Evolutionary conservation across 2,113 vertebrate genomes (phyloP).

Genomic region (Neolamprologus ventralis): DNA sequence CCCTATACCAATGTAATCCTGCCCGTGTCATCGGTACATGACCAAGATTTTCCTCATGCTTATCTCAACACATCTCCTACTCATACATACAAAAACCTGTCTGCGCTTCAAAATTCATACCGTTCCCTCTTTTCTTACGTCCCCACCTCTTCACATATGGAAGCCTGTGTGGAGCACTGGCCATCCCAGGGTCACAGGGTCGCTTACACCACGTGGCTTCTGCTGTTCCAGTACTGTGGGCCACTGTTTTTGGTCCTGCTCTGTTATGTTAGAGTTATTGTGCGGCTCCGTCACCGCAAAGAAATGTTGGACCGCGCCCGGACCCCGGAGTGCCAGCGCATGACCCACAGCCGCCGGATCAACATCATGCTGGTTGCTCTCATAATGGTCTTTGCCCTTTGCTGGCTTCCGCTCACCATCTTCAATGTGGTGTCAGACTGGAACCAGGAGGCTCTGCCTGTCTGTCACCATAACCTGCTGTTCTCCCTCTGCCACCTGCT

Average conservation of each 20-base stretch:
- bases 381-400: conserved; percentile 82
- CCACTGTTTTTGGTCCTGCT: conserved; percentile 80
- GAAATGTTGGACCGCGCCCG: conserved; percentile 68
- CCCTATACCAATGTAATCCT: conserved; percentile 69
- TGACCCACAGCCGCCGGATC: conserved; percentile 72
- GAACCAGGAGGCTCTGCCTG: conserved; percentile 79
- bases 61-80: conserved; percentile 16
- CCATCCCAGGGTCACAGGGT: conserved; percentile 75
- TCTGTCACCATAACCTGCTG: conserved; percentile 83
- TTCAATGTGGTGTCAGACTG: conserved; percentile 90
- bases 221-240: conserved; percentile 83
- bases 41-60: not conserved
- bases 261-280: conserved; percentile 84
- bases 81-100: conserved; percentile 31
- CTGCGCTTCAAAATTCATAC: conserved; percentile 10
- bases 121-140: conserved; percentile 24
- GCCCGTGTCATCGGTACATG: not conserved
- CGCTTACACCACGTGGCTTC: conserved; percentile 79
- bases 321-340: conserved; percentile 54
- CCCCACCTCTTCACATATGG: conserved; percentile 48
- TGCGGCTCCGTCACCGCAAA: conserved; percentile 74
- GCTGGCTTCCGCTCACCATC: conserved; percentile 87
- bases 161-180: conserved; percentile 82
- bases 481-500: conserved; percentile 88
- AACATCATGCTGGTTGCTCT: conserved; percentile 79